Percentiles rank a stretch among this genome's conserved stretches.
These are phyloP conservation scores for Cylloceria caligata DNA, from an alignment of 2,888 invertebrate genomes.

Conservation along the genomic window DNA sequence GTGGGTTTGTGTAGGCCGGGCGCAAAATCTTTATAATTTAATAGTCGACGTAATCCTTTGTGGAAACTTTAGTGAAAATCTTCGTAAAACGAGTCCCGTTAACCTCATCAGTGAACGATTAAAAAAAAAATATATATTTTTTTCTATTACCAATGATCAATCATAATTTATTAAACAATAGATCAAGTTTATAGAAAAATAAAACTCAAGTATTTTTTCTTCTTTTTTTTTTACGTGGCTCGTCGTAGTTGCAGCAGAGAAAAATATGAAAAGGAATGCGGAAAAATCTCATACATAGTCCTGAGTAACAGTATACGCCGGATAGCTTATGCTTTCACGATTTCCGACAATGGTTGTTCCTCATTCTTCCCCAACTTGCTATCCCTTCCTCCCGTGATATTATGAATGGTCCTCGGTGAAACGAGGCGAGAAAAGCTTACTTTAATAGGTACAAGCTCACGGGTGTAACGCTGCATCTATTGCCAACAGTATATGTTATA, in stretches of 20 bases:
- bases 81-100: slow-evolving; percentile 41
- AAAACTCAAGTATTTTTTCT: background rate
- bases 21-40: slow-evolving; percentile 33
- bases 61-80: slow-evolving; percentile 4
- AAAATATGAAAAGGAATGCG: background rate
- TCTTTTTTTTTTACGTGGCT: background rate
- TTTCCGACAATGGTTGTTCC: slow-evolving; percentile 43
- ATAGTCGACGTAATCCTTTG: slow-evolving; percentile 3
- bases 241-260: slow-evolving; percentile 13
- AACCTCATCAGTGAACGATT: slow-evolving; percentile 39
- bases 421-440: slow-evolving; percentile 78
- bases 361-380: background rate
- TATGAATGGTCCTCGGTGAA: slow-evolving; percentile 77
- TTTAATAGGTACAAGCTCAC: background rate
- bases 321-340: slow-evolving; percentile 27
- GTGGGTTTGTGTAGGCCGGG: slow-evolving; percentile 48
- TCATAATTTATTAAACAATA: background rate
- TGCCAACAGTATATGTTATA: slow-evolving; percentile 6
- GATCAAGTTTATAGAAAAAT: background rate
- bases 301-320: background rate
- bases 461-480: slow-evolving; percentile 27
- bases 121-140: background rate
- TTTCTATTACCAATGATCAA: background rate
- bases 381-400: slow-evolving; percentile 64
- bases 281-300: background rate